Base-by-base conservation (phyloP, 2,113 vertebrate genomes). In the Cinclus cinclus region DNA sequence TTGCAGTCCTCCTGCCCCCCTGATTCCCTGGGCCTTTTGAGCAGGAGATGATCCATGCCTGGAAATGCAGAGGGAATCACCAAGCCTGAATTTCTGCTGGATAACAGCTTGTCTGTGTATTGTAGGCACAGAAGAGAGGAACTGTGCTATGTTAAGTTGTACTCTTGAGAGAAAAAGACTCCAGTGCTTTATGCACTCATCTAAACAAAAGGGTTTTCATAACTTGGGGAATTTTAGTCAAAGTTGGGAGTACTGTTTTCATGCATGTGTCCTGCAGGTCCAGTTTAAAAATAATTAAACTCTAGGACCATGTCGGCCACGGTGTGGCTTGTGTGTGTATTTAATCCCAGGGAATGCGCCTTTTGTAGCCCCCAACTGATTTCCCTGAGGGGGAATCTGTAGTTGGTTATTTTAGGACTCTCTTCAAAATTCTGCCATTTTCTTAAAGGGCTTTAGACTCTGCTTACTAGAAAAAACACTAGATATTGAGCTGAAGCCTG, bases 31-130 rank as follows among this genome's bases (percentile, higher is more conserved):
- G 30, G 42, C 63, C 53, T 60, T 58, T 25, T 22, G 59, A 41
- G 64, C 65, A 56, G 59, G 65, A 78, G 53, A 3, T 47, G 65
- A 52, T 63, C 63, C 58, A 7, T 0, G 1, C 24, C 2, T 52
- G 50, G 55, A 7, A 69, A 33, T 3, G 7, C 19, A 3, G 39
- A 78, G 39, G 44, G 30, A 91, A 47, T 55, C 62, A 15, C 6
- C 31, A 18, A 41, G 12, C 33, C 59, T 69, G 55, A 41, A 24
- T 75, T 91, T 84, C 65, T n/a, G 15, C 84, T 70, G 89, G 18
- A 2, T 50, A 33, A 1, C 4, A 0, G 7, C 30, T 64, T 39
- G 20, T 56, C 50, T 50, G 44, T 24, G 31, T 4, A 0, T 8
- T 52, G 35, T 49, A n/a, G 74, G 24, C 56, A 25, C 42, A n/a